Evolutionary conservation across 2,888 invertebrate genomes (phyloP), one percentile per base, ranked within the genome.

Genomic region (Deroplatys truncata): DNA sequence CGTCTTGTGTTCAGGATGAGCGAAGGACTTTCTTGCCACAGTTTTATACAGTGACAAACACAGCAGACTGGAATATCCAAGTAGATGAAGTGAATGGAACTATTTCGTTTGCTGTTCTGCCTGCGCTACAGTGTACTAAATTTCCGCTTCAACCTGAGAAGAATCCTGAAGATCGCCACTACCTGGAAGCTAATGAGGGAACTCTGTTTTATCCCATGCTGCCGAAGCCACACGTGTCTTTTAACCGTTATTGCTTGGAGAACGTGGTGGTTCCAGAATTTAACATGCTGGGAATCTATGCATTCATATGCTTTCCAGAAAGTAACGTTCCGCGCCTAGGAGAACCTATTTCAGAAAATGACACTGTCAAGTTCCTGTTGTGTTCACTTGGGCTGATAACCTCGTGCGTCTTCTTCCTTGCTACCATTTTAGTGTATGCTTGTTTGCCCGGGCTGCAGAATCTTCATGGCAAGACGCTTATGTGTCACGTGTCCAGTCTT

Each of bases 401-500:
- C 90, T 97, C 97, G n/a, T 95, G 95, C 91, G 93, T 95, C 16
- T 97, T 96, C 92, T 94, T 97, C 91, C 93, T 95, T 8, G 92
- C 96, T 35, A 97, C 97, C 0, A 93, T 97, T 90, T 86, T 96
- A 90, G 96, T 97, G 49, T 97, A 97, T 93, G 93, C 94, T 85
- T 94, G 94, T 8, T 93, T 97, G 89, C 95, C 96, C 1, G 95
- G 95, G 91, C 93, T 97, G 89, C 95, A 95, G 90, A 97, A 97
- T 93, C 94, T 97, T 28, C 97, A 97, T 90, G 97, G 97, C 0
- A 95, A 96, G 92, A 97, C 96, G 25, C 94, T 97, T 85, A 96
- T 97, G 93, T 96, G 96, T 92, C 95, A 97, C 91, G 95, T 96
- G 82, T 93, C 94, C 91, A 95, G 95, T 92, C 94, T 97, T 92